A percentile compares a stretch with the other conserved stretches of the same genome.
phyloP scores from a whole-genome alignment of 2,888 invertebrate genomes.

The Homarus gammarus region DNA sequence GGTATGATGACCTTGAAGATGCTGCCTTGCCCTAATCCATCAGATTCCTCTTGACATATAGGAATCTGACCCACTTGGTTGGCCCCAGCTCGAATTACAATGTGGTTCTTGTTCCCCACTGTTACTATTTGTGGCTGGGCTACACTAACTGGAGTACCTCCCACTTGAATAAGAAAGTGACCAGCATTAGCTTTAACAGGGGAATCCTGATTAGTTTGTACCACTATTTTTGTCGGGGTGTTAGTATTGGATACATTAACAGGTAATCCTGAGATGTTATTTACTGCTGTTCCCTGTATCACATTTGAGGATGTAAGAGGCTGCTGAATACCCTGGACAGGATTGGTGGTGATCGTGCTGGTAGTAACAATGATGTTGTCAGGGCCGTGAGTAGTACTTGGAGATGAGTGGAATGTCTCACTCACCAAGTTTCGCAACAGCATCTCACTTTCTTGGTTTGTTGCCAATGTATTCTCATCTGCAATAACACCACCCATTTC shows the following conservation, averaged over 20 bases:
- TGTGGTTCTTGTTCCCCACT: constrained; percentile 59
- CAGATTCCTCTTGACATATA: constrained; percentile 18
- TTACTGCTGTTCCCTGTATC: constrained; percentile 4
- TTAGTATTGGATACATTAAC: constrained; percentile 3
- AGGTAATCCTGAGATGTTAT: constrained; percentile 20
- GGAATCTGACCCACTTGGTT: constrained; percentile 14
- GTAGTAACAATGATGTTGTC: constrained; percentile 67
- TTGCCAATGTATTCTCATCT: constrained; percentile 17
- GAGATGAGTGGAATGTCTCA: constrained; percentile 49
- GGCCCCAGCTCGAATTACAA: constrained; percentile 65
- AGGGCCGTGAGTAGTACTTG: not conserved
- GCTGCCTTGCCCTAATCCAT: constrained; percentile 27
- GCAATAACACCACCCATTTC: not conserved
- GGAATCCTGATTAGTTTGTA: constrained; percentile 61
- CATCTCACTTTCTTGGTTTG: constrained; percentile 45
- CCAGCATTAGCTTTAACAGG: constrained; percentile 46
- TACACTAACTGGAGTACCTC: constrained; percentile 46
- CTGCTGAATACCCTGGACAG: constrained; percentile 16
- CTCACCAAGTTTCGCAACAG: constrained; percentile 54
- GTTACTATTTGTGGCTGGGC: constrained; percentile 29
- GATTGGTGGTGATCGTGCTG: constrained; percentile 49
- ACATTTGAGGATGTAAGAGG: constrained; percentile 27
- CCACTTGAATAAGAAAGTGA: constrained; percentile 72
- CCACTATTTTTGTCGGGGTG: constrained; percentile 52
- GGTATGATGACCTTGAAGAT: constrained; percentile 68